Evolutionary conservation across 2,888 invertebrate species (phyloP).

Genomic region (Orthosia gracilis): DNA sequence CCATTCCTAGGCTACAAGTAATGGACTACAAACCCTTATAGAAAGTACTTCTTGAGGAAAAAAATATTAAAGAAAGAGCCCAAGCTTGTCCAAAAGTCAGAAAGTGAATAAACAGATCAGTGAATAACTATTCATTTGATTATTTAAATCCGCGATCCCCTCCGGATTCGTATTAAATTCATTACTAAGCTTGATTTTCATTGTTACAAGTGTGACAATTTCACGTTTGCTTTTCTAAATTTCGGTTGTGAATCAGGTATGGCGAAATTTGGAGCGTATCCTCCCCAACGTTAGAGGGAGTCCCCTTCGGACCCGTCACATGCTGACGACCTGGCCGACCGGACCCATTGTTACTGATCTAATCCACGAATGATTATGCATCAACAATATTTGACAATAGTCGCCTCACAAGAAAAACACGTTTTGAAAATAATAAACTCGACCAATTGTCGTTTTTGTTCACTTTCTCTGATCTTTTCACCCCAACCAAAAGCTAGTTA

Average conservation of each 20-base stretch:
- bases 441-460: conserved; percentile 78
- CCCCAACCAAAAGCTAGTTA: conserved; percentile 76
- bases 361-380: conserved; percentile 87
- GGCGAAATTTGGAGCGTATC: conserved; percentile 69
- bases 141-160: conserved; percentile 57
- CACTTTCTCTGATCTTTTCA: conserved; percentile 83
- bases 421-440: conserved; percentile 84
- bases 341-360: conserved; percentile 80
- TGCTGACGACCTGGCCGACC: conserved; percentile 81
- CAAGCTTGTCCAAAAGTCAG: conserved; percentile 32
- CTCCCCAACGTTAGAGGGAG: conserved; percentile 75
- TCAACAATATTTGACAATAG: conserved; percentile 80
- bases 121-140: conserved; percentile 42
- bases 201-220: conserved; percentile 70
- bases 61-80: conserved; percentile 30
- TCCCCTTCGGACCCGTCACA: conserved; percentile 83
- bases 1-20: neutral
- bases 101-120: conserved; percentile 49
- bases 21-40: neutral
- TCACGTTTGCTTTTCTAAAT: conserved; percentile 60
- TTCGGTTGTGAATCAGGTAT: conserved; percentile 59
- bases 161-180: conserved; percentile 55
- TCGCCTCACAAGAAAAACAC: conserved; percentile 81
- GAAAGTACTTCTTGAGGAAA: conserved; percentile 3
- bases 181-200: conserved; percentile 57